Conservation (phyloP, 2,113 vertebrate species). For the Hydrochoerus hydrochaeris region DNA sequence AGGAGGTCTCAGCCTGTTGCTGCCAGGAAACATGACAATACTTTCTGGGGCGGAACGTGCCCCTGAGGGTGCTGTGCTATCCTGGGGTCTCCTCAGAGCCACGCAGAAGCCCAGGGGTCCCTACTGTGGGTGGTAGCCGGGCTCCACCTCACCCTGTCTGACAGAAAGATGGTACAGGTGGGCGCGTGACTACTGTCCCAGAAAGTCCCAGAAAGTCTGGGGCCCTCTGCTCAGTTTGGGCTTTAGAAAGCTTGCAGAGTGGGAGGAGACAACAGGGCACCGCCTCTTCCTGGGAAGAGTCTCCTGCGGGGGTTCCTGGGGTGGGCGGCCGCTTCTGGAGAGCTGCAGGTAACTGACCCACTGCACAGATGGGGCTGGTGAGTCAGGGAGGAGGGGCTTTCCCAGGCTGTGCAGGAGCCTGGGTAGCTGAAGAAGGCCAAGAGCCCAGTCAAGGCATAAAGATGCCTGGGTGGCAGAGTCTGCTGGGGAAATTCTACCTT, state of each 20-base stretch:
- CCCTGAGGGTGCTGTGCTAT: too few species aligned
- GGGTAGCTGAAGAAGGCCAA: background rate
- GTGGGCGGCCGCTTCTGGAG: background rate
- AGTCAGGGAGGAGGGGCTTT: background rate
- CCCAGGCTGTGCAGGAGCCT: background rate
- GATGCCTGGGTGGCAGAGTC: background rate
- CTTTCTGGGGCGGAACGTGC: background rate
- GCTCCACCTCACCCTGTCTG: background rate
- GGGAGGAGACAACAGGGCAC: background rate
- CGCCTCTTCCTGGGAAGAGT: background rate
- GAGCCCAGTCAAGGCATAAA: background rate
- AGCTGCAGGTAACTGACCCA: background rate
- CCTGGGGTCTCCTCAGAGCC: background rate
- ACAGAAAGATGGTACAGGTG: background rate
- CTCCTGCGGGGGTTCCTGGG: background rate
- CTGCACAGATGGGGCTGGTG: background rate
- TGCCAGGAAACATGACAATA: background rate
- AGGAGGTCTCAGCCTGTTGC: background rate
- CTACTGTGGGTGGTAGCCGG: background rate
- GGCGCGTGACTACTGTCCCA: background rate
- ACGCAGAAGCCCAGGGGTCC: background rate
- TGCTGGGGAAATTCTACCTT: background rate
- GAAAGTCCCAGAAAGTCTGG: background rate
- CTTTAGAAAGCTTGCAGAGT: background rate
- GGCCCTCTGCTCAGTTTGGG: background rate